Evolutionary conservation across 1,140 invertebrate genomes (phyloP).

Genomic region (Wasmannia auropunctata): DNA sequence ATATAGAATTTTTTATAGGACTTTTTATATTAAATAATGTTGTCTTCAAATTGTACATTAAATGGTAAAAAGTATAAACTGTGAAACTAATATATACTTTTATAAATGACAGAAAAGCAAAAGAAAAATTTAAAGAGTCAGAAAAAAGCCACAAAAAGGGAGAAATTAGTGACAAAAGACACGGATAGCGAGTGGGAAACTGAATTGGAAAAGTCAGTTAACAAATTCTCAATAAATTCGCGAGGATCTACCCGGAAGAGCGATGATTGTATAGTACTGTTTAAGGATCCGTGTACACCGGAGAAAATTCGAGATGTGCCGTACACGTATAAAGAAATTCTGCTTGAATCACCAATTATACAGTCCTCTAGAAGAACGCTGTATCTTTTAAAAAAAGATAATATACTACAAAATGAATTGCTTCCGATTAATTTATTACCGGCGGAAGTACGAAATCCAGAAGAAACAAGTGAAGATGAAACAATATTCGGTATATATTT

Average conservation of each 20-base stretch:
- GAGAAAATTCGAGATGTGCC: slow-evolving; percentile 27
- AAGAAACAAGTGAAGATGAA: not conserved
- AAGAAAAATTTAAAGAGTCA: not conserved
- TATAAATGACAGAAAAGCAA: not conserved
- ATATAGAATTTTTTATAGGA: not conserved
- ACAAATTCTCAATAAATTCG: not conserved
- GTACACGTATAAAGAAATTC: not conserved
- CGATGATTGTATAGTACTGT: not conserved
- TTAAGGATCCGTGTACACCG: slow-evolving; percentile 5
- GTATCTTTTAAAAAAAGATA: not conserved
- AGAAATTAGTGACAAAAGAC: not conserved
- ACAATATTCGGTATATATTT: slow-evolving; percentile 19
- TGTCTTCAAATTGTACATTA: not conserved
- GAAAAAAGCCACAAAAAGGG: too few relatives aligned
- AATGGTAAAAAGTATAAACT: not conserved
- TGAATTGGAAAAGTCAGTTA: not conserved
- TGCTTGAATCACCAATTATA: not conserved
- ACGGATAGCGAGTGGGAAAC: slow-evolving; percentile 14
- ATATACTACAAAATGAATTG: not conserved
- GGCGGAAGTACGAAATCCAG: too few relatives aligned
- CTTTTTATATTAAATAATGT: too few relatives aligned
- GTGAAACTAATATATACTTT: not conserved
- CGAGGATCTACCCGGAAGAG: not conserved
- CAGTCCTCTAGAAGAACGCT: not conserved
- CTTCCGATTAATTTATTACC: not conserved